Evolutionary conservation across 2,797 vertebrate species (phyloP), one percentile per base, ranked within the genome.

Genomic region (Aulostomus chinensis): DNA sequence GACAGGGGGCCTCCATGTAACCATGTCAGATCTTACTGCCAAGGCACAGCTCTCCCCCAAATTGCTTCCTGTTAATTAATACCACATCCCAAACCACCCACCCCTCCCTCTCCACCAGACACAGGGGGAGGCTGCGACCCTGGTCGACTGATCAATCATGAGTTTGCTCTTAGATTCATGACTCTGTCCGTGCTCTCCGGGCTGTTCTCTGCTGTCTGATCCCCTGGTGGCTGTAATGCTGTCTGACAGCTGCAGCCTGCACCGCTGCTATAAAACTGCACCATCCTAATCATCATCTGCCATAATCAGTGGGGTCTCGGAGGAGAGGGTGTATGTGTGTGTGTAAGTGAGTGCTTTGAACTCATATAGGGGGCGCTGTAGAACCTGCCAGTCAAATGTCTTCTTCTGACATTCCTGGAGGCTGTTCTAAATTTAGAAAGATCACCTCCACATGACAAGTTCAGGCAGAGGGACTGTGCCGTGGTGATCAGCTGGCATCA

Each of bases 11-110:
- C 2, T 7, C 35, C 28, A 18, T 65, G 31, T 55, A 33, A 58
- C 15, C 25, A 33, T 4, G 2, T 28, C 15, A 35, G 50, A 40
- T 58, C 35, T 35, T 21, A 20, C 51, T 51, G 29, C 68, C 45
- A 62, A 17, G 41, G 77, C 68, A 76, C 62, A 48, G 57, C 39
- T 66, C 58, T 68, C 42, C 58, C 45, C 55, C 63, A 68, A 60
- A 74, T 54, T 17, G 76, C 68, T 81, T 76, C 61, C 73, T 82
- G 74, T 76, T 86, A 75, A 87, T 86, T 74, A 80, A 77, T 65
- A 58, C 65, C 18, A 47, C 41, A 11, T 41, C 51, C 28, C 47
- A 42, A 8, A 42, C 40, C 37, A 24, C 20, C 50, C 17, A 4
- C 1, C 11, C 28, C 33, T 48, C 36, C 52, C 33, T 48, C 36